phyloP scores from a whole-genome alignment of 1,140 invertebrate genomes.

The Drosophila orena region DNA sequence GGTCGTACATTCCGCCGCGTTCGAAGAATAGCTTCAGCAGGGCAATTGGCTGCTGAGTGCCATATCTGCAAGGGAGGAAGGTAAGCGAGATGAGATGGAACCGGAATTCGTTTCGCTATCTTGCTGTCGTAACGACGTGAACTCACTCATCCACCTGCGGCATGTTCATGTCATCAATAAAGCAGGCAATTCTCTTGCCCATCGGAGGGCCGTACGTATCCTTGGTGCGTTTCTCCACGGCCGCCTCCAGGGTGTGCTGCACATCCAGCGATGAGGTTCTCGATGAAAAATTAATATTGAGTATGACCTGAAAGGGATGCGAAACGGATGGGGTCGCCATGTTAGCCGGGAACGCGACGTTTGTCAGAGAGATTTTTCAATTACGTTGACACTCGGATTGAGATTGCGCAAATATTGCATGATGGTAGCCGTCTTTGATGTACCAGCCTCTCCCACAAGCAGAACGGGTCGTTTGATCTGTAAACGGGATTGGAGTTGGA shows the following conservation, averaged over 20 bases:
- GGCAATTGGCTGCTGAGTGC: slow-evolving; percentile 96
- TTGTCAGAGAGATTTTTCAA: slow-evolving; percentile 75
- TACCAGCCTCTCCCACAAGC: slow-evolving; percentile 94
- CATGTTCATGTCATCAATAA: slow-evolving; percentile 98
- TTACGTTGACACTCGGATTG: slow-evolving; percentile 89
- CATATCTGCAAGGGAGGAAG: slow-evolving; percentile 88
- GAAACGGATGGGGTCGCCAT: slow-evolving; percentile 13
- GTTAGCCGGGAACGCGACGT: slow-evolving; percentile 35
- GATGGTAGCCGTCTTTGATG: slow-evolving; percentile 95
- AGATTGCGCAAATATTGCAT: slow-evolving; percentile 91
- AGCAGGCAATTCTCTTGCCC: slow-evolving; percentile 94
- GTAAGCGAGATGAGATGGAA: not conserved
- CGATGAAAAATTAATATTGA: slow-evolving; percentile 96
- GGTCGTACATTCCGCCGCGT: slow-evolving; percentile 93
- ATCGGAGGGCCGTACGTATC: slow-evolving; percentile 94
- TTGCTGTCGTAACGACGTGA: slow-evolving; percentile 15
- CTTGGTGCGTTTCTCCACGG: slow-evolving; percentile 95
- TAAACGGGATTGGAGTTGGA: slow-evolving; percentile 1
- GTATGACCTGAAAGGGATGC: slow-evolving; percentile 86
- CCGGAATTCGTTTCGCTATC: slow-evolving; percentile 7
- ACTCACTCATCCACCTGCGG: slow-evolving; percentile 89
- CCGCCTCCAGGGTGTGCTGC: slow-evolving; percentile 93
- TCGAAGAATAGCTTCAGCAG: slow-evolving; percentile 94
- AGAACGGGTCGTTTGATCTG: slow-evolving; percentile 91
- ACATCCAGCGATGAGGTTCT: slow-evolving; percentile 95